Evolutionary conservation across 2,888 invertebrate species (phyloP), one percentile per base, ranked within the genome.

Genomic region (Yponomeuta cagnagella): DNA sequence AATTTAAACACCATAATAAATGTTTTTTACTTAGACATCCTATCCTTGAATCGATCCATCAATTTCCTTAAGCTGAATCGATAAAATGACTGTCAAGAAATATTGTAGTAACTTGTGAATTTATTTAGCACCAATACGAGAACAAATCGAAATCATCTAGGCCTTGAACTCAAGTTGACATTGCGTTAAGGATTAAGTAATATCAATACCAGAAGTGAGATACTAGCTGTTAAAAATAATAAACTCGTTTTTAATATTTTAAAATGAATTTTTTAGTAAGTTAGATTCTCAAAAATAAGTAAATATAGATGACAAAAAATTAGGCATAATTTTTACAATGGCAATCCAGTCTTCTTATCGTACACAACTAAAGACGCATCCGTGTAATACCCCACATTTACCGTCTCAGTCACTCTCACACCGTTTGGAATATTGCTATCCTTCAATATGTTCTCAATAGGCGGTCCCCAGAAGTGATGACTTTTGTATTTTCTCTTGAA

Each of bases 381-480:
- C 52, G 80, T 77, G 73, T 85, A 82, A 48, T 81, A 83, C 0
- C 86, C 89, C 37, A 88, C 74, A 68, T 79, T 81, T 2, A 89
- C 80, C 0, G 74, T 80, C 69, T 88, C 85, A 1, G 74, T 73
- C 0, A 76, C 75, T 0, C 75, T 79, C 9, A 80, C 75, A 72
- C 84, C 86, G 69, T 85, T 88, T 0, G 70, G 70, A 31, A 86
- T 70, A 2, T 77, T 80, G 10, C 79, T 85, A 66, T 77, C 78
- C 63, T 77, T 77, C 81, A 89, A 80, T 0, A 89, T 79, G 71
- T 79, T 80, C 3, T 75, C 74, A 10, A 89, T 78, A 1, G 74
- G 73, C 0, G 87, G 88, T 0, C 84, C 87, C 79, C 82, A 87
- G 70, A 90, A 89, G 75, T 89, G 86, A 64, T 90, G 90, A 0